A percentile compares a stretch with the other conserved stretches of the same genome.
Conservation (phyloP, 2,113 vertebrate genomes). For the Rhea pennata region DNA sequence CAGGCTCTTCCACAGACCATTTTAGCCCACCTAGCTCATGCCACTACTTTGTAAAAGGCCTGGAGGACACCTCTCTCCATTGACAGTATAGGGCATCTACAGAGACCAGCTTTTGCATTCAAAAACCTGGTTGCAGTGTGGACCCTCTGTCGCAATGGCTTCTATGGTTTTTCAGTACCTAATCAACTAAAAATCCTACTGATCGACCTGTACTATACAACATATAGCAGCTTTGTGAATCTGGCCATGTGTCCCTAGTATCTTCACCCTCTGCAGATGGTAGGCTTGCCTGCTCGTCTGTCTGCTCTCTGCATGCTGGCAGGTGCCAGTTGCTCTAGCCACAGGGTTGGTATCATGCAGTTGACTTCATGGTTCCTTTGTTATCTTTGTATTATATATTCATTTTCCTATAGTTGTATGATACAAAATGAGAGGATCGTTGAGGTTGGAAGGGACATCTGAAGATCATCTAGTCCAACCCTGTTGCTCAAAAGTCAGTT, state of each 20-base stretch:
- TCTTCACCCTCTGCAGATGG: neutral
- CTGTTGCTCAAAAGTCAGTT: neutral
- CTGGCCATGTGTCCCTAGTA: rapidly evolving
- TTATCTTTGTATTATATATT: neutral
- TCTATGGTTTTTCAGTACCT: neutral
- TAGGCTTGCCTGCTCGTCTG: neutral
- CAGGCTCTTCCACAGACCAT: neutral
- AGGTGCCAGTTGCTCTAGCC: neutral
- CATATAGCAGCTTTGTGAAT: rapidly evolving
- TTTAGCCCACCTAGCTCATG: neutral
- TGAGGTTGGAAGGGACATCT: neutral
- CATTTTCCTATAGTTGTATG: neutral
- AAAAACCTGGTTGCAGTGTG: neutral
- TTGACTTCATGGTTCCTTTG: neutral
- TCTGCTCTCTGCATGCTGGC: neutral
- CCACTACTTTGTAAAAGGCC: neutral
- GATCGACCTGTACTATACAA: neutral
- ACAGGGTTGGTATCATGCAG: rapidly evolving
- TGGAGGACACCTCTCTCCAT: neutral
- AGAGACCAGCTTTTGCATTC: neutral
- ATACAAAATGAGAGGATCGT: rapidly evolving
- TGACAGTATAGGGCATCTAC: neutral
- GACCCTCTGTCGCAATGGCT: neutral
- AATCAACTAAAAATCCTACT: neutral
- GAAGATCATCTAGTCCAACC: neutral